Conservation (phyloP, 2,888 invertebrate genomes). For the Muscina levida region DNA sequence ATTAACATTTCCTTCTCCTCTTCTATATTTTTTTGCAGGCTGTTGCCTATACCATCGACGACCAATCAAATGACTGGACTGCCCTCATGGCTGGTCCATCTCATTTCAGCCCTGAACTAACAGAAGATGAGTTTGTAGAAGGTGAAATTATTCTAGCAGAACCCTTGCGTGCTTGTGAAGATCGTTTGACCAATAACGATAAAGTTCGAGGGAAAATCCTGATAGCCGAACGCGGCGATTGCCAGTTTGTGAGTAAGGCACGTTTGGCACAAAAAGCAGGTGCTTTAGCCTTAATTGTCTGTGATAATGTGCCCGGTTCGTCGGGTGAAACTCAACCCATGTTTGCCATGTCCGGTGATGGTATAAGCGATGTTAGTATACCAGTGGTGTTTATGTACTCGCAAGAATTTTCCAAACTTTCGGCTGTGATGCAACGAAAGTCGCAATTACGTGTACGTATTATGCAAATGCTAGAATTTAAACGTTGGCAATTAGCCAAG, state of each 20-base stretch:
- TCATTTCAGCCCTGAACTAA: slow-evolving; percentile 91
- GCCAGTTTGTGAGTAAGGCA: slow-evolving; percentile 96
- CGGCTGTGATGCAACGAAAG: slow-evolving; percentile 82
- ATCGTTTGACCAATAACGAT: slow-evolving; percentile 82
- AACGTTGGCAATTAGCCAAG: slow-evolving; percentile 76
- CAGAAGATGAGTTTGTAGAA: slow-evolving; percentile 83
- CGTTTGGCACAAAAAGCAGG: slow-evolving; percentile 90
- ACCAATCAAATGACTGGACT: slow-evolving; percentile 78
- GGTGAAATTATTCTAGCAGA: slow-evolving; percentile 84
- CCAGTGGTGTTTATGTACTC: slow-evolving; percentile 95
- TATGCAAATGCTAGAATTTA: slow-evolving; percentile 80
- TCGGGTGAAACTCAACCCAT: slow-evolving; percentile 88
- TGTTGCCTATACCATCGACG: slow-evolving; percentile 79
- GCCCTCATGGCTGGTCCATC: slow-evolving; percentile 90
- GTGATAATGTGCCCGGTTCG: slow-evolving; percentile 90
- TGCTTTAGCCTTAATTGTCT: slow-evolving; percentile 90
- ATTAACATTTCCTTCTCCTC: too few species aligned
- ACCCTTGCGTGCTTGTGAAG: slow-evolving; percentile 85
- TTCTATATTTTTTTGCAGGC: slow-evolving; percentile 73
- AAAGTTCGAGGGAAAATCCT: slow-evolving; percentile 87
- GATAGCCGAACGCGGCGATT: slow-evolving; percentile 93
- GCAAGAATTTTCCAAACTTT: slow-evolving; percentile 86
- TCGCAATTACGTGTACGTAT: slow-evolving; percentile 81
- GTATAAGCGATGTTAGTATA: slow-evolving; percentile 90
- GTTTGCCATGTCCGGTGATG: slow-evolving; percentile 98